Conservation (phyloP, 2,113 vertebrate genomes). For the Crotalus viridis region DNA sequence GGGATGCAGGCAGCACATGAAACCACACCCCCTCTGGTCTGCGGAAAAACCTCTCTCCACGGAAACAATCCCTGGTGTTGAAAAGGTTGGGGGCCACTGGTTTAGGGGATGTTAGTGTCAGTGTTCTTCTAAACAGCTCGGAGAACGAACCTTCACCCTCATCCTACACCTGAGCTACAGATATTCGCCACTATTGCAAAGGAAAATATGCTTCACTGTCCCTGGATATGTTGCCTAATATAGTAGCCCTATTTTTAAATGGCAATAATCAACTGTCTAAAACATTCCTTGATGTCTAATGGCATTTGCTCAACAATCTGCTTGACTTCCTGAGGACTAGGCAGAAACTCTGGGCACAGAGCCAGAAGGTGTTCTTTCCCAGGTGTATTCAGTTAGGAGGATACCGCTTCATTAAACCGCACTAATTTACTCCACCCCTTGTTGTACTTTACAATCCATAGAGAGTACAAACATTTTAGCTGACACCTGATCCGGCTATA, state of each 20-base stretch:
- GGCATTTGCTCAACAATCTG: slow-evolving; percentile 42
- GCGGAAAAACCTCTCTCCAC: no score
- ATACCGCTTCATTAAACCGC: slow-evolving; percentile 38
- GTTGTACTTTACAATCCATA: slow-evolving; percentile 43
- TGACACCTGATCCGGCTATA: slow-evolving; percentile 57
- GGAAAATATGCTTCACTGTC: slow-evolving; percentile 4
- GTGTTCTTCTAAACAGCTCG: no score
- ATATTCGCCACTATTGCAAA: not conserved
- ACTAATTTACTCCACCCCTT: slow-evolving; percentile 23
- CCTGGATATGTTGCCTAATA: slow-evolving; percentile 6
- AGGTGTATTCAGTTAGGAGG: slow-evolving; percentile 13
- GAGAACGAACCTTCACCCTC: no score
- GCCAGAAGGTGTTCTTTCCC: slow-evolving; percentile 43
- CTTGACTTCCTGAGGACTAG: slow-evolving; percentile 19
- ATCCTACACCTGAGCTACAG: no score
- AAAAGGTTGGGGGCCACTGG: no score
- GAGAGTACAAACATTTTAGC: slow-evolving; percentile 40
- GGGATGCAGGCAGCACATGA: no score
- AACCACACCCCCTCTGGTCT: no score
- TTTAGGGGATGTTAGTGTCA: no score
- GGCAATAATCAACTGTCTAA: slow-evolving; percentile 7
- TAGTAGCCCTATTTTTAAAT: slow-evolving; percentile 20
- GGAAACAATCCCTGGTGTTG: no score
- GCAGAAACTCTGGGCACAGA: slow-evolving; percentile 31
- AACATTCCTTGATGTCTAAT: not conserved